Evolutionary conservation across 2,797 vertebrate genomes (phyloP), one percentile per base, ranked within the genome.

Genomic region (Labroides dimidiatus): DNA sequence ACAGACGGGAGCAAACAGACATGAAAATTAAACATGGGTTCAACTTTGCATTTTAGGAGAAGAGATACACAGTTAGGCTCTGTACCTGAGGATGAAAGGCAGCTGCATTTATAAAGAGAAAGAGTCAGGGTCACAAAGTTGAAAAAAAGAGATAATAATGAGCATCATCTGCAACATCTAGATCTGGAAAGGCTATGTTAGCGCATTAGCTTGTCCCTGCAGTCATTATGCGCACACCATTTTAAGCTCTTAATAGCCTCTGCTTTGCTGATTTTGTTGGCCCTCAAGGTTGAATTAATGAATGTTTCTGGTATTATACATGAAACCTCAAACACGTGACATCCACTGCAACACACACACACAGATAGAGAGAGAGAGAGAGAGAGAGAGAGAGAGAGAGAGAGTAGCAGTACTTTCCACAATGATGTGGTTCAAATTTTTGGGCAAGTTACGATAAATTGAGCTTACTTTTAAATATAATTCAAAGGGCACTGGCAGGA

Each of bases 211-310:
- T 50, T 39, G 10, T 50, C 47, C 64, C 72, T 59, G 56, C 61
- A 79, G 72, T 41, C 37, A 45, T 68, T n/a, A 23, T 47, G 24
- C 7, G 13, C 39, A 15, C 15, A 13, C n/a, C 68, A 63, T 75
- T 73, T 43, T 36, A 24, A 75, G 48, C 59, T 16, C 44, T 33
- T 75, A 67, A 78, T 64, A 57, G 68, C n/a, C 43, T 43, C 33
- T 64, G 64, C 72, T 76, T 58, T 55, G 48, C 65, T 67, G 57
- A 48, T 51, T 73, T 52, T 7, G 48, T 63, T 69, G 20, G 52
- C 48, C 62, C 77, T 64, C 2, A 1, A 63, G 71, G 60, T 73
- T 57, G 33, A 67, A 69, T 79, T 61, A 82, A 83, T 82, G 43
- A 52, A 30, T 57, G 51, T 64, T 69, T 76, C 47, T 69, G 36